Conservation (phyloP, 2,113 vertebrate species). For the Tetrax tetrax region DNA sequence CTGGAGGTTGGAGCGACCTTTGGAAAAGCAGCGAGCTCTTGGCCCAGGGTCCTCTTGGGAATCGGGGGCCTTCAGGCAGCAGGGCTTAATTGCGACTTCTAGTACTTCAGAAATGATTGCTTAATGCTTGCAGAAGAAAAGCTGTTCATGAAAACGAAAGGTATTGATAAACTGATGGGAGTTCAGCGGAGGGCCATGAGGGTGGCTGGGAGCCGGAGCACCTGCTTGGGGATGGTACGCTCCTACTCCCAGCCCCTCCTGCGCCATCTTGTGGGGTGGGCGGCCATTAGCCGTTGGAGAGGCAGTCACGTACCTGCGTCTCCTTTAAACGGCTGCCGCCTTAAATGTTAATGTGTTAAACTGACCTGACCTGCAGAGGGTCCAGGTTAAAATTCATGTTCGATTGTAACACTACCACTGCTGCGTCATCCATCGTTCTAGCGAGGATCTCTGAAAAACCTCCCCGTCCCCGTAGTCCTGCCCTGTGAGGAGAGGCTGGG, state of each 20-base stretch:
- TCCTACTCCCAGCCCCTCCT: too few relatives aligned
- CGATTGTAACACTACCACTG: accelerated
- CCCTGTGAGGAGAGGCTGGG: background rate
- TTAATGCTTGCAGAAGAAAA: background rate
- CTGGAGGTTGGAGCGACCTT: background rate
- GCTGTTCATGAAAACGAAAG: background rate
- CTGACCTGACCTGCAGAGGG: accelerated
- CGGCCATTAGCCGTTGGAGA: accelerated
- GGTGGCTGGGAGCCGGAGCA: background rate
- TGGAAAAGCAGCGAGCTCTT: background rate
- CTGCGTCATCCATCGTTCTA: accelerated
- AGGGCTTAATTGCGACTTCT: background rate
- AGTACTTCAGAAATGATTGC: background rate
- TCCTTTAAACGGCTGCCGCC: background rate
- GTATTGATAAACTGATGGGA: background rate
- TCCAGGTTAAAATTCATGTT: background rate
- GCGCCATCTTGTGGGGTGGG: accelerated
- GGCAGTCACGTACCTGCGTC: background rate
- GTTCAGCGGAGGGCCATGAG: background rate
- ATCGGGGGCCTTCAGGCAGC: background rate
- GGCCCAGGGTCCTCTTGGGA: background rate
- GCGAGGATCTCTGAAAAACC: background rate
- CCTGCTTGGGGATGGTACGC: accelerated
- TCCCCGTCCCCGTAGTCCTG: accelerated
- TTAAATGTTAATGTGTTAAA: background rate